phyloP scores from a whole-genome alignment of 2,113 vertebrate species.

The Glaucidium brasilianum region DNA sequence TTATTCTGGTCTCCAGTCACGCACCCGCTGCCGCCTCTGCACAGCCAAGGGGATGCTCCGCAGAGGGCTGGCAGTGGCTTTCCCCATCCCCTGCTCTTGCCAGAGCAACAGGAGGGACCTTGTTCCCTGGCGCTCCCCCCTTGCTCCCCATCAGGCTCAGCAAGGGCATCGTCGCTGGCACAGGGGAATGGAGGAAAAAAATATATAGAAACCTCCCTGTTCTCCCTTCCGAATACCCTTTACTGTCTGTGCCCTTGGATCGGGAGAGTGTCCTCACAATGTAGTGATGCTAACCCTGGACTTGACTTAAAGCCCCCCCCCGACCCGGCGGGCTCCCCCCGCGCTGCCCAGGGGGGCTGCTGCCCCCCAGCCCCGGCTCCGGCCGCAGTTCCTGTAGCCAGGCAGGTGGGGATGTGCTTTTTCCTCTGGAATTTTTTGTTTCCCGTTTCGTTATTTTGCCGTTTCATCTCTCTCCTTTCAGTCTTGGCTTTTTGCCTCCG shows the following conservation, averaged over 20 bases:
- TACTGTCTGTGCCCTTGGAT: neutral
- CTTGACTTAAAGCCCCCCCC: neutral
- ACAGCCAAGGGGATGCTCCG: neutral
- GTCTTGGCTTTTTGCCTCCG: neutral
- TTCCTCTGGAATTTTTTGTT: neutral
- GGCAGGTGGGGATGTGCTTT: neutral
- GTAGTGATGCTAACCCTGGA: neutral
- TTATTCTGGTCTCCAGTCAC: neutral
- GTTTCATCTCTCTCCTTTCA: neutral
- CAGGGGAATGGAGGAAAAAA: neutral
- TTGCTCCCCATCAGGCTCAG: neutral
- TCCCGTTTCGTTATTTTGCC: neutral
- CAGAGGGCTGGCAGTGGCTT: neutral
- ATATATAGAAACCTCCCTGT: accelerated
- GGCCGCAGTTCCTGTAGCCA: no score
- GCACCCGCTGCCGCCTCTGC: neutral
- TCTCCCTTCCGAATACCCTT: neutral
- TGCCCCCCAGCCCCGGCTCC: neutral
- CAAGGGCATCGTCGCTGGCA: neutral
- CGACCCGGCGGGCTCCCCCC: neutral
- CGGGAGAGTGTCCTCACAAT: neutral
- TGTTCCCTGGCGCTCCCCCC: neutral
- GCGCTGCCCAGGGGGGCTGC: neutral
- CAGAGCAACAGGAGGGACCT: neutral
- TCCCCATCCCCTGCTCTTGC: neutral